phyloP scores from a whole-genome alignment of 2,797 vertebrate genomes.

The Paedocypris micromegethes region DNA sequence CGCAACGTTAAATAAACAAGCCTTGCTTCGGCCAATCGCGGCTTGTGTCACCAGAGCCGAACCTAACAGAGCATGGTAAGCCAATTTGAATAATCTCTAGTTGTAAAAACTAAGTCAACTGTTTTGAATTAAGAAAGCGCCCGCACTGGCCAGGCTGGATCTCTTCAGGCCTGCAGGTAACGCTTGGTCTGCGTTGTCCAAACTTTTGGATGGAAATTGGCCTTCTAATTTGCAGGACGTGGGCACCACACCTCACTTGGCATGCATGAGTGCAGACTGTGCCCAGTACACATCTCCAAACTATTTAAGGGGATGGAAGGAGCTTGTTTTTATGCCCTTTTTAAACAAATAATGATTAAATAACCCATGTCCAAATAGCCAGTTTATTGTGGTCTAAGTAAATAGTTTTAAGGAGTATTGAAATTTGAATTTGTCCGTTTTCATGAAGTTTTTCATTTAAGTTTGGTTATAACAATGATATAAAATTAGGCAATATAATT shows the following conservation, averaged over 20 bases:
- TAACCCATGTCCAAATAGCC: conserved; percentile 50
- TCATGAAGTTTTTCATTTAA: too few species aligned
- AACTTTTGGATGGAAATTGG: conserved; percentile 70
- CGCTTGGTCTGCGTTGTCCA: conserved; percentile 59
- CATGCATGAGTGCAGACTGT: conserved; percentile 64
- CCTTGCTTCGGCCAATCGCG: conserved; percentile 24
- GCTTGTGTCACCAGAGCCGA: conserved; percentile 35
- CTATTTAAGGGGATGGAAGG: conserved; percentile 46
- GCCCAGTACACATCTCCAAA: conserved; percentile 41
- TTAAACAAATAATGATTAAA: conserved; percentile 63
- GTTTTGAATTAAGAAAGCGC: conserved; percentile 67
- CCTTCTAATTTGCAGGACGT: conserved; percentile 71
- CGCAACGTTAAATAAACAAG: conserved; percentile 48
- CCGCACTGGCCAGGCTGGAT: conserved; percentile 34
- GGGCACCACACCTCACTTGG: conserved; percentile 54
- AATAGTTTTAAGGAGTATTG: conserved; percentile 10
- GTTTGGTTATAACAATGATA: too few species aligned
- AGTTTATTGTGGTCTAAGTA: conserved; percentile 40
- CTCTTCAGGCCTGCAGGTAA: conserved; percentile 48
- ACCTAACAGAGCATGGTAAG: conserved; percentile 60
- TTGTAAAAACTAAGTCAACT: conserved; percentile 59
- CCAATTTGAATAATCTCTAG: conserved; percentile 66
- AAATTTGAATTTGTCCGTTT: neutral
- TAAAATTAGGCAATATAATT: too few species aligned
- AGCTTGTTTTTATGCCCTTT: conserved; percentile 56